phyloP scores from a whole-genome alignment of 2,797 vertebrate species.

The Acropternis orthonyx region DNA sequence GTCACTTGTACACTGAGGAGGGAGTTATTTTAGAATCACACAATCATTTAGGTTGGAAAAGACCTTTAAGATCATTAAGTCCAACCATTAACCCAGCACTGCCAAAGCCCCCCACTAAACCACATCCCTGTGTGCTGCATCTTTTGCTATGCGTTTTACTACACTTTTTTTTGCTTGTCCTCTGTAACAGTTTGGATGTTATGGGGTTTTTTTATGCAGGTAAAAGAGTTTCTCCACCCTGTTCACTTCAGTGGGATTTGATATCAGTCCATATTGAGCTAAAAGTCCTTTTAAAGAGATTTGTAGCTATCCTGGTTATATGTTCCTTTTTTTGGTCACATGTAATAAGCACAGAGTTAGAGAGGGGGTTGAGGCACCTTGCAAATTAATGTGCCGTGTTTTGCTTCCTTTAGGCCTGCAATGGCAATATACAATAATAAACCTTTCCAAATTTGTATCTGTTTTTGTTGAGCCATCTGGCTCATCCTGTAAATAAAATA shows the following conservation, averaged over 20 bases:
- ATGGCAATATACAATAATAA: not conserved
- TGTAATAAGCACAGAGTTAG: not conserved
- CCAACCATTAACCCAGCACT: not conserved
- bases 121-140: not conserved
- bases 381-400: not conserved
- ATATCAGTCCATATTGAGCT: not conserved
- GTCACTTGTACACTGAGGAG: not conserved
- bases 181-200: not conserved
- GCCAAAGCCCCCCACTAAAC: too few species aligned
- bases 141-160: not conserved
- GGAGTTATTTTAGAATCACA: not conserved
- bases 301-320: not conserved
- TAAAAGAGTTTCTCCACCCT: not conserved
- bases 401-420: not conserved
- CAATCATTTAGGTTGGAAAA: not conserved
- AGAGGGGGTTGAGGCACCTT: not conserved
- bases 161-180: not conserved
- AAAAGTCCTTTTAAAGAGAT: not conserved
- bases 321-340: not conserved
- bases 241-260: not conserved
- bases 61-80: not conserved
- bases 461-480: constrained; percentile 12
- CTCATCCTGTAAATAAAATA: constrained; percentile 1
- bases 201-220: not conserved
- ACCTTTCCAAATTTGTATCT: not conserved